Conservation (phyloP, 2,113 vertebrate species). For the Halcyon malimbica region DNA sequence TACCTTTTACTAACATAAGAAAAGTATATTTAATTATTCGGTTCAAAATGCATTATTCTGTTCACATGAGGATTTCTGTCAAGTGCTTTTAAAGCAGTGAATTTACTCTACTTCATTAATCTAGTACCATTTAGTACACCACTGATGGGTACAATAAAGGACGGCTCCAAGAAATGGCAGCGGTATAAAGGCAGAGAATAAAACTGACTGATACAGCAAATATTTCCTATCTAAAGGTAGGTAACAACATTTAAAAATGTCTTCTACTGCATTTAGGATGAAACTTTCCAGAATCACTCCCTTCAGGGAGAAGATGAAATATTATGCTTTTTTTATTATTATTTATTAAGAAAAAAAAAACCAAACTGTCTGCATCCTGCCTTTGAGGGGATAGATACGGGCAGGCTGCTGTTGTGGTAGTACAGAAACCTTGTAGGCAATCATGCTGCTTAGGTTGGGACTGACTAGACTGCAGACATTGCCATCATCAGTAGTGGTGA, state of each 20-base stretch:
- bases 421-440: neutral
- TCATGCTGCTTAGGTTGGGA: neutral
- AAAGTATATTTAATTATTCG: neutral
- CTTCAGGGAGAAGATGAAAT: neutral
- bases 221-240: neutral
- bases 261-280: neutral
- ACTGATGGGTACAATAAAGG: neutral
- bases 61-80: neutral
- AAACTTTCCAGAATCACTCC: neutral
- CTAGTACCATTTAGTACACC: neutral
- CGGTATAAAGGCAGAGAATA: neutral
- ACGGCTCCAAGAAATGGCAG: neutral
- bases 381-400: neutral
- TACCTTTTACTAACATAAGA: neutral
- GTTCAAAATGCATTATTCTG: neutral
- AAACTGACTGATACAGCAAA: neutral
- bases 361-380: neutral
- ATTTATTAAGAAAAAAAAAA: neutral
- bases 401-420: neutral
- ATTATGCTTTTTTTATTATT: neutral
- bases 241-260: neutral
- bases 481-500: fast-evolving
- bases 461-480: neutral
- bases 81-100: neutral
- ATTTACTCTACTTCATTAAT: neutral